phyloP scores from a whole-genome alignment of 2,797 vertebrate genomes.

The Leucoraja ocellata region DNA sequence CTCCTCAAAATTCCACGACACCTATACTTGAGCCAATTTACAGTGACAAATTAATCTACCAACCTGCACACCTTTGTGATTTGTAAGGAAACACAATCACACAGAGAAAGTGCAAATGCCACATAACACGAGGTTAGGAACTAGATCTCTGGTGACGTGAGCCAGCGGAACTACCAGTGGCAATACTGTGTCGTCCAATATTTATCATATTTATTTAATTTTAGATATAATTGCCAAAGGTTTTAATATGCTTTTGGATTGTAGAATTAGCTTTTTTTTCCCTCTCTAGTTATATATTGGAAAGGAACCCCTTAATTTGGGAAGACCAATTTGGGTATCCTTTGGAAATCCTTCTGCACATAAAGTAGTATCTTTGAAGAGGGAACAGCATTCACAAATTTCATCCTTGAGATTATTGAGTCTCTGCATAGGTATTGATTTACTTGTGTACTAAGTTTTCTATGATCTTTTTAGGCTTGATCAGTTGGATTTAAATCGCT shows the following conservation, averaged over 20 bases:
- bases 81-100: too few relatives aligned
- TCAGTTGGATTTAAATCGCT: neutral
- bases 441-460: neutral
- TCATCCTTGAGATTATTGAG: neutral
- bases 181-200: neutral
- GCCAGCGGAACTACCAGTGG: too few relatives aligned
- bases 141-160: too few relatives aligned
- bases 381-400: neutral
- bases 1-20: too few relatives aligned
- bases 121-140: too few relatives aligned
- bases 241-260: neutral
- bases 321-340: neutral
- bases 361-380: neutral
- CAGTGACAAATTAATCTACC: too few relatives aligned
- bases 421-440: neutral
- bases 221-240: neutral
- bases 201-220: neutral
- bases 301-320: neutral
- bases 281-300: neutral
- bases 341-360: too few relatives aligned
- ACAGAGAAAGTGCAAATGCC: too few relatives aligned
- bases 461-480: neutral
- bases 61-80: too few relatives aligned
- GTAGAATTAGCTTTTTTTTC: neutral
- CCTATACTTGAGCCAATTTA: too few relatives aligned